A percentile compares a stretch with the other conserved stretches of the same genome.
Conservation (phyloP, 2,113 vertebrate genomes). For the Desmodus rotundus region DNA sequence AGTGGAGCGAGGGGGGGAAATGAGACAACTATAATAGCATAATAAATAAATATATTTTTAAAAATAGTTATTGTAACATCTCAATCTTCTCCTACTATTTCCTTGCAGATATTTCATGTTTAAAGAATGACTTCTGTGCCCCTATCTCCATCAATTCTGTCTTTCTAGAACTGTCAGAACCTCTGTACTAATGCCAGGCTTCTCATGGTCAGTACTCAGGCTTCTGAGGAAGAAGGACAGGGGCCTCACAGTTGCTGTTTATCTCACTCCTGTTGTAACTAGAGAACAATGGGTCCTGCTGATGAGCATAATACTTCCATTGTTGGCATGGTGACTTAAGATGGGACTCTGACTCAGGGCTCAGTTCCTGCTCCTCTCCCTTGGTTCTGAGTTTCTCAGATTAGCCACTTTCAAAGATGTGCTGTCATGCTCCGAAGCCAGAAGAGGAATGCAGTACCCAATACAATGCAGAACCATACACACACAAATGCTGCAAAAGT, state of each 20-base stretch:
- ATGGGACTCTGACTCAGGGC: constrained; percentile 1
- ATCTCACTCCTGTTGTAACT: constrained; percentile 49
- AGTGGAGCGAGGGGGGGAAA: no score
- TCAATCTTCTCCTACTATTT: background rate
- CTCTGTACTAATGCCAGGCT: background rate
- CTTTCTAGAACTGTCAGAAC: background rate
- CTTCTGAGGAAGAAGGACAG: constrained; percentile 5
- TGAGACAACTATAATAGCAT: no score
- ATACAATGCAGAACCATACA: background rate
- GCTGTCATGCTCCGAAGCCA: background rate
- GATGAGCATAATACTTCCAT: constrained; percentile 31
- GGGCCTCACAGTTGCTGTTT: constrained; percentile 62
- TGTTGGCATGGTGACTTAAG: background rate
- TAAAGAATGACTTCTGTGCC: background rate
- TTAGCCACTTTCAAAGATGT: background rate
- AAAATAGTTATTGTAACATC: background rate
- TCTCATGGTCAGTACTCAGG: background rate
- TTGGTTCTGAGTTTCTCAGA: background rate
- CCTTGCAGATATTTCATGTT: background rate
- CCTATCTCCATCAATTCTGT: background rate
- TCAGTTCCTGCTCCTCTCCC: background rate
- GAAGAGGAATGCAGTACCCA: background rate
- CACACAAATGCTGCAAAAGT: background rate
- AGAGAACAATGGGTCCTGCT: constrained; percentile 69
- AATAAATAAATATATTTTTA: no score